Evolutionary conservation across 2,113 vertebrate species (phyloP).

Genomic region (Caloenas nicobarica): DNA sequence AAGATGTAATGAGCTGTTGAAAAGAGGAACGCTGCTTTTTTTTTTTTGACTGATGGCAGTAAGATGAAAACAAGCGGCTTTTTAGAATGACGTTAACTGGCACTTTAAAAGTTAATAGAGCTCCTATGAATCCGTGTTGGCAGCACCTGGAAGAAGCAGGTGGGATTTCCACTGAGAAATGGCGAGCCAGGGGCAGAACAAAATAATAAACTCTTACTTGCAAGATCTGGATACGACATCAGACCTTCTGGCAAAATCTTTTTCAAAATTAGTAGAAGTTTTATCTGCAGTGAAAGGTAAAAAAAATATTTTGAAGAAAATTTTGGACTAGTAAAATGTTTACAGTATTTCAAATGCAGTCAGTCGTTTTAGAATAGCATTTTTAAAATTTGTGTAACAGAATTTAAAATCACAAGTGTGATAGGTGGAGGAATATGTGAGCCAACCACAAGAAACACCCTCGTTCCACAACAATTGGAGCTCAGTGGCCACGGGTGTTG

Average conservation of each 20-base stretch:
- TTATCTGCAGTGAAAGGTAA: background rate
- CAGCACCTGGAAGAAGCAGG: slow-evolving; percentile 46
- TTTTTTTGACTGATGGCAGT: background rate
- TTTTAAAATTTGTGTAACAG: background rate
- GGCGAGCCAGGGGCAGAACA: background rate
- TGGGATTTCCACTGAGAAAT: slow-evolving; percentile 48
- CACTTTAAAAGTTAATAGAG: slow-evolving; percentile 17
- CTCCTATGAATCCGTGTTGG: slow-evolving; percentile 5
- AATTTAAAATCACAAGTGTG: background rate
- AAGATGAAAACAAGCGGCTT: slow-evolving; percentile 27
- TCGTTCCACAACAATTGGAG: background rate
- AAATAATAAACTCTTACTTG: background rate
- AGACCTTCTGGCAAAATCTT: background rate
- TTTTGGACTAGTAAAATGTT: background rate
- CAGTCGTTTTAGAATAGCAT: background rate
- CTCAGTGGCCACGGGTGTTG: background rate
- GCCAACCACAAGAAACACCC: background rate
- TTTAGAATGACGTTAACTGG: background rate
- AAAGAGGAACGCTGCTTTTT: slow-evolving; percentile 34
- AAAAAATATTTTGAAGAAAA: background rate
- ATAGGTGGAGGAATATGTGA: background rate
- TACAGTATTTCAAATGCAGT: background rate
- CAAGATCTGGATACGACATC: background rate
- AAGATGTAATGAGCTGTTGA: slow-evolving; percentile 53
- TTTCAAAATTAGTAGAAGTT: background rate